Conservation (phyloP, 2,797 vertebrate species). For the Odontamblyopus rebecca region DNA sequence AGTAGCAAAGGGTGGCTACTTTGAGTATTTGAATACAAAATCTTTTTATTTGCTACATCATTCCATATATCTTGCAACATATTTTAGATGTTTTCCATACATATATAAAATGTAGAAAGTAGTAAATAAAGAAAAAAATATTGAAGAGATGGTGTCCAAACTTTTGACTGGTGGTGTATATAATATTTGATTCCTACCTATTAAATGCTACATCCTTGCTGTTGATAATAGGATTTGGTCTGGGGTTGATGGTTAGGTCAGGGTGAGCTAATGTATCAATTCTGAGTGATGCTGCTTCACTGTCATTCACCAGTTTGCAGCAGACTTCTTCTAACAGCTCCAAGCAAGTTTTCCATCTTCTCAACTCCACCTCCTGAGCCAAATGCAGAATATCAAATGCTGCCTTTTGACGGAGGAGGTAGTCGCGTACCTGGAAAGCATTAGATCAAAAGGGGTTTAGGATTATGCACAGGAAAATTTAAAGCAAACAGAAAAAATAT, state of each 20-base stretch:
- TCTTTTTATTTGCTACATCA: no score
- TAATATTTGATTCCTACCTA: constrained; percentile 71
- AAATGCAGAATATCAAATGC: constrained; percentile 88
- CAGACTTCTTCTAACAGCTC: constrained; percentile 75
- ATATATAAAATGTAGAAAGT: no score
- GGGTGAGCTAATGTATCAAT: constrained; percentile 74
- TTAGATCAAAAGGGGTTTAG: neutral
- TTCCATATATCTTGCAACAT: no score
- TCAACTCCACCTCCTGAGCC: constrained; percentile 83
- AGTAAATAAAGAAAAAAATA: no score
- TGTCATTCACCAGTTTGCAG: constrained; percentile 70
- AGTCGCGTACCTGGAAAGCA: constrained; percentile 73
- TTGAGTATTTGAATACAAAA: no score
- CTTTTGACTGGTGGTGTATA: no score
- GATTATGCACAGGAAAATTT: neutral
- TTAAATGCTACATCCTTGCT: constrained; percentile 79
- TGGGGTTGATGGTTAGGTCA: constrained; percentile 61
- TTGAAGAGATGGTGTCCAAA: no score
- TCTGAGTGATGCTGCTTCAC: constrained; percentile 56
- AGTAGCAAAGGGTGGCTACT: no score
- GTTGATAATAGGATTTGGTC: constrained; percentile 75
- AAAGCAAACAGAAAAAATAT: neutral
- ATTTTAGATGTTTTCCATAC: no score
- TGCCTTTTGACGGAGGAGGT: constrained; percentile 87
- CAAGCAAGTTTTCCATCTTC: constrained; percentile 69